These are phyloP conservation scores for Dioctria rufipes DNA, from an alignment of 2,888 invertebrate genomes.

Conservation along the genomic window DNA sequence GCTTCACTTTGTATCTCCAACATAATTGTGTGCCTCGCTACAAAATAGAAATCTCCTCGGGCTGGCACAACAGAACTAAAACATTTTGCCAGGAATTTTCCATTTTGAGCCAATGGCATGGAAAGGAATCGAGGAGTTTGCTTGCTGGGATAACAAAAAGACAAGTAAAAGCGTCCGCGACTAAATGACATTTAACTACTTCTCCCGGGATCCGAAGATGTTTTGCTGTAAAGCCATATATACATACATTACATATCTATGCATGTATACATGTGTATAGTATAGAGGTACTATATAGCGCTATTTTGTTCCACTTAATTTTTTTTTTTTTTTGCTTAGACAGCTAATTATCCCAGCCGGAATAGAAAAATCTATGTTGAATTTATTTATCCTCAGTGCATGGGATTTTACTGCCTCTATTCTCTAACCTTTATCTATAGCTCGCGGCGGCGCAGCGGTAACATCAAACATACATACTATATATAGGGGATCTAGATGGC, in stretches of 20 bases:
- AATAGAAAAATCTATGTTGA: background rate
- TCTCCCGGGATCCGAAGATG: constrained; percentile 9
- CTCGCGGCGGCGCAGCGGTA: constrained; percentile 17
- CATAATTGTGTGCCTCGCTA: constrained; percentile 46
- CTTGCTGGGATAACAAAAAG: constrained; percentile 20
- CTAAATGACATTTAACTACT: constrained; percentile 25
- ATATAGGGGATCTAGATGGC: background rate
- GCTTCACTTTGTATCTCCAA: constrained; percentile 56
- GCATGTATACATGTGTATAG: no score
- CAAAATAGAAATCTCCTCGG: constrained; percentile 40
- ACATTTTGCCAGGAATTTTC: constrained; percentile 43
- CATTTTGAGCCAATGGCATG: constrained; percentile 49
- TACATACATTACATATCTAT: background rate
- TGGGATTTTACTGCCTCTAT: constrained; percentile 14
- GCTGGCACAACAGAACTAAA: constrained; percentile 28
- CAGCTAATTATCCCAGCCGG: constrained; percentile 37
- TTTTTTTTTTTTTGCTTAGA: constrained; percentile 21
- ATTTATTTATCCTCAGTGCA: background rate
- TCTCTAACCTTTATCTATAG: background rate
- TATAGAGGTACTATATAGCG: background rate
- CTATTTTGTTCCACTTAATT: background rate
- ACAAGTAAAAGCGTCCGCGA: background rate
- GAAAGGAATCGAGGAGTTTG: constrained; percentile 27
- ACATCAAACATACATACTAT: constrained; percentile 35
- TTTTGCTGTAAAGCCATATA: background rate